Percentiles rank a stretch among this genome's conserved stretches.
Evolutionary conservation across 2,113 vertebrate genomes (phyloP).

Genomic region (Grammomys surdaster): DNA sequence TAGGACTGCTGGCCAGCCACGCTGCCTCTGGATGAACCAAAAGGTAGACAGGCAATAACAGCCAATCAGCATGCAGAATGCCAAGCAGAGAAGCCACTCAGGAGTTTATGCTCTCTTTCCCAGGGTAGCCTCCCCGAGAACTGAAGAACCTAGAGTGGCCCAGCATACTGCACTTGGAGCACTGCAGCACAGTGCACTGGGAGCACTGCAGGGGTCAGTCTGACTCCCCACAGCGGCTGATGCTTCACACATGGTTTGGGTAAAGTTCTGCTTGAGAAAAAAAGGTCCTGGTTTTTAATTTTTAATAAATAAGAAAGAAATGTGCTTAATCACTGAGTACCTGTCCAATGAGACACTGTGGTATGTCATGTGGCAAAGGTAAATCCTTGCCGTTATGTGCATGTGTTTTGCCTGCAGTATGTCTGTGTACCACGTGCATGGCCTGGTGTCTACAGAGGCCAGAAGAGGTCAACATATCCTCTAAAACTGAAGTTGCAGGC

Average conservation of each 20-base stretch:
- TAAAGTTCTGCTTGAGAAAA: not conserved
- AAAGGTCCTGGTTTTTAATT: not conserved
- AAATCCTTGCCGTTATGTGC: not conserved
- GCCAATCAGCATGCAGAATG: not conserved
- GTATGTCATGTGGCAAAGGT: not conserved
- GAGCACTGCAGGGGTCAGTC: not conserved
- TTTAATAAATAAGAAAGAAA: not conserved
- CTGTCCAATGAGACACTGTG: not conserved
- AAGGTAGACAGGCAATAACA: not conserved
- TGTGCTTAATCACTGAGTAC: not conserved
- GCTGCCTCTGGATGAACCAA: not conserved
- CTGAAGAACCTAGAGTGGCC: too few species aligned
- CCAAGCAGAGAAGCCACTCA: not conserved
- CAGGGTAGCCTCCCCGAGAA: not conserved
- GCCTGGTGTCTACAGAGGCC: not conserved
- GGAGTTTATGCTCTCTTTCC: not conserved
- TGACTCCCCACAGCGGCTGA: not conserved
- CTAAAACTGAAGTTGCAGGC: not conserved
- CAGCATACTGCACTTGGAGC: not conserved
- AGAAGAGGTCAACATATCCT: not conserved
- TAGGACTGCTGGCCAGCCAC: not conserved
- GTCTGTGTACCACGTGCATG: not conserved
- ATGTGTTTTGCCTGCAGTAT: not conserved
- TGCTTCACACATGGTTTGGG: fast-evolving
- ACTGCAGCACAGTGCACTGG: fast-evolving